Percentiles rank a stretch among this genome's conserved stretches.
Evolutionary conservation across 2,888 invertebrate species (phyloP).

Genomic region (Synanthedon myopaeformis): DNA sequence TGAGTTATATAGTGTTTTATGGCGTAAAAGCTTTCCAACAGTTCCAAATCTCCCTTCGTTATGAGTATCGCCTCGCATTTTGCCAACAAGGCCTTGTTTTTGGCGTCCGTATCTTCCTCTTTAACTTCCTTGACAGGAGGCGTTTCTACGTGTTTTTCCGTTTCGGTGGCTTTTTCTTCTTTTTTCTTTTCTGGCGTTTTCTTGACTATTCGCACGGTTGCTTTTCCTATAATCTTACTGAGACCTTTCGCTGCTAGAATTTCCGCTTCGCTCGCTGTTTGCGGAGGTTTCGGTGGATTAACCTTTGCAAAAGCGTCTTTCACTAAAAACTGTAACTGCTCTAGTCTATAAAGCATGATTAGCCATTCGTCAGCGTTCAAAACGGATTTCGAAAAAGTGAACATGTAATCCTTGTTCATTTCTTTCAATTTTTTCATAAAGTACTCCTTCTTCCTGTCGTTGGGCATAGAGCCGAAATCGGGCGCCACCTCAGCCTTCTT

Average conservation of each 20-base stretch:
- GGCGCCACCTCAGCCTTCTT: slow-evolving; percentile 29
- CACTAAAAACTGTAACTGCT: slow-evolving; percentile 41
- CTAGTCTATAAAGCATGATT: slow-evolving; percentile 45
- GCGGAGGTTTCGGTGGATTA: slow-evolving; percentile 12
- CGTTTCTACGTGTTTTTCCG: slow-evolving; percentile 6
- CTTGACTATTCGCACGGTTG: slow-evolving; percentile 27
- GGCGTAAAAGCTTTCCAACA: slow-evolving; percentile 52
- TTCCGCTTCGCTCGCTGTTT: slow-evolving; percentile 50
- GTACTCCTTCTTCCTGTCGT: slow-evolving; percentile 40
- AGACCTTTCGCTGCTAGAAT: slow-evolving; percentile 56
- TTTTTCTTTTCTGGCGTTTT: slow-evolving; percentile 16
- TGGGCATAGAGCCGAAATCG: slow-evolving; percentile 28
- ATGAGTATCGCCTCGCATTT: slow-evolving; percentile 53
- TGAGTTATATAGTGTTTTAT: slow-evolving; percentile 55
- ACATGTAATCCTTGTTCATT: slow-evolving; percentile 48
- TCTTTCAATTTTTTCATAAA: slow-evolving; percentile 40
- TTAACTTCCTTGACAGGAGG: slow-evolving; percentile 7
- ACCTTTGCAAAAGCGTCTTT: slow-evolving; percentile 39
- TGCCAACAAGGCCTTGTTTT: slow-evolving; percentile 40
- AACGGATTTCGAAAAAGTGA: slow-evolving; percentile 42
- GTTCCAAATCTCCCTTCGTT: slow-evolving; percentile 44
- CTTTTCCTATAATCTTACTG: slow-evolving; percentile 55
- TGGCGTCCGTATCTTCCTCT: slow-evolving; percentile 23
- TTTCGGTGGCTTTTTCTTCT: slow-evolving; percentile 12
- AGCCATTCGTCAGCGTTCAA: slow-evolving; percentile 55